Percentiles rank a stretch among this genome's conserved stretches.
Evolutionary conservation across 2,113 vertebrate genomes (phyloP).

Genomic region (Chamaea fasciata): DNA sequence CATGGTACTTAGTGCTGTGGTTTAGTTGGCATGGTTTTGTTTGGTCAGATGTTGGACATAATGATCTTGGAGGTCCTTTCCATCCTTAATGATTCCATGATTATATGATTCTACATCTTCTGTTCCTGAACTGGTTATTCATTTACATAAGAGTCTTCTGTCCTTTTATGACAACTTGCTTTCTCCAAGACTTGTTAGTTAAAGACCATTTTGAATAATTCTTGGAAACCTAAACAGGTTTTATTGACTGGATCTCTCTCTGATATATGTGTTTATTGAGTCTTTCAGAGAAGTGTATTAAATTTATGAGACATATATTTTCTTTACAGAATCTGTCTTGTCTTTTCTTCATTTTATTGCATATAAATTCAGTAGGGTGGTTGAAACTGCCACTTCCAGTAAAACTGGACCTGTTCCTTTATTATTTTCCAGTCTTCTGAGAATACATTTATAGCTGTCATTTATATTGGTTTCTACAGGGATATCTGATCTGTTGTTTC

Average conservation of each 20-base stretch:
- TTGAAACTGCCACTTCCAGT: neutral
- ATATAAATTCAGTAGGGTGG: neutral
- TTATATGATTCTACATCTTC: neutral
- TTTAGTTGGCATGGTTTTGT: neutral
- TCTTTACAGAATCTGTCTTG: neutral
- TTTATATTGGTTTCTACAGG: neutral
- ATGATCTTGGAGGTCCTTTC: neutral
- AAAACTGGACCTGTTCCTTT: neutral
- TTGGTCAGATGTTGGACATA: neutral
- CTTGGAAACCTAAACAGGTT: neutral
- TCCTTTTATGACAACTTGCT: neutral
- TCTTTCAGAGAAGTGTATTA: neutral
- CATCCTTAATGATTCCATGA: no score
- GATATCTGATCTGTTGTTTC: neutral
- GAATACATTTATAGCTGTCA: neutral
- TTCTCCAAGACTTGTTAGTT: neutral
- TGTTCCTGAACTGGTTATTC: neutral
- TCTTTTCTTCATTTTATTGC: neutral
- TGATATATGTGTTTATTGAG: neutral
- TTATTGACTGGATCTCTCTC: neutral
- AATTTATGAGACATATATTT: neutral
- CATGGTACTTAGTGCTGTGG: accelerated
- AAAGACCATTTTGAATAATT: neutral
- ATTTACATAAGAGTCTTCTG: neutral
- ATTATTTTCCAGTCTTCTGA: neutral